Evolutionary conservation across 2,113 vertebrate species (phyloP).

Genomic region (Camelus dromedarius): DNA sequence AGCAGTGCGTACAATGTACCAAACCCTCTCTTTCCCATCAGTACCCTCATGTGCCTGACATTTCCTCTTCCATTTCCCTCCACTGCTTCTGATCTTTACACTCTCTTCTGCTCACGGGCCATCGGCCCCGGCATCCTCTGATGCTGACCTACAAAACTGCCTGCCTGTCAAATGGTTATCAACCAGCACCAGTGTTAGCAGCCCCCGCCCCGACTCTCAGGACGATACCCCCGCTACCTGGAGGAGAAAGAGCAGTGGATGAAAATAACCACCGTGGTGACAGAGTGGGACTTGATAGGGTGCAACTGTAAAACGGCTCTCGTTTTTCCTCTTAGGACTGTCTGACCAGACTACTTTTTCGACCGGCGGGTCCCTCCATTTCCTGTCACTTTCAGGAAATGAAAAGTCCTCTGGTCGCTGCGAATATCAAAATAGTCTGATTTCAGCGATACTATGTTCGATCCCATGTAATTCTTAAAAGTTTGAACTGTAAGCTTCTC

Average conservation of each 20-base stretch:
- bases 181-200: accelerated
- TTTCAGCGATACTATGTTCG: neutral
- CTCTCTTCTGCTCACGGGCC: neutral
- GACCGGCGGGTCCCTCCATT: conserved; percentile 55
- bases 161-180: no score
- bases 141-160: neutral
- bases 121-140: neutral
- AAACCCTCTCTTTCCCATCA: neutral
- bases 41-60: accelerated
- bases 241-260: neutral
- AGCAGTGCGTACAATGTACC: accelerated
- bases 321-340: neutral
- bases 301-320: neutral
- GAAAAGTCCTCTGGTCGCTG: conserved; percentile 61
- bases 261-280: neutral
- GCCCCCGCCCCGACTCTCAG: no score
- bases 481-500: neutral
- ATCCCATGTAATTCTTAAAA: conserved; percentile 49
- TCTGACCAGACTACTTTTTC: conserved; percentile 46
- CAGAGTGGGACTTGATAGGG: neutral
- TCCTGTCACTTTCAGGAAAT: conserved; percentile 76
- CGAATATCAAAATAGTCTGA: conserved; percentile 26
- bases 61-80: neutral
- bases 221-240: neutral
- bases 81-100: neutral